Evolutionary conservation across 2,113 vertebrate species (phyloP).

Genomic region (Azemiops feae): DNA sequence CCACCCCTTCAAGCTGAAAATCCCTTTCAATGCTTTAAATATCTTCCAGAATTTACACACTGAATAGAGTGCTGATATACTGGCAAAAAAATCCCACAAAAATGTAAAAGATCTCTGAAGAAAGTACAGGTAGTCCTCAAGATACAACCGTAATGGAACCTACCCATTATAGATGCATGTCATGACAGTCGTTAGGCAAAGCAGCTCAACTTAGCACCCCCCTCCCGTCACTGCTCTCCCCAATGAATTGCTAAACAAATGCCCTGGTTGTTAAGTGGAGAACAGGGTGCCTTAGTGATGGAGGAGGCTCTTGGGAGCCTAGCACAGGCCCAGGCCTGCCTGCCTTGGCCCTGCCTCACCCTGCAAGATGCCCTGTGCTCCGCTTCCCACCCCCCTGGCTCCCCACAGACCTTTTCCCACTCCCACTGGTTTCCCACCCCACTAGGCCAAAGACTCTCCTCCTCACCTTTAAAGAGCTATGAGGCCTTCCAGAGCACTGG

Average conservation of each 20-base stretch:
- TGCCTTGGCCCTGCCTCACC: neutral
- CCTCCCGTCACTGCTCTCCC: neutral
- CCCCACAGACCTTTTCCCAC: neutral
- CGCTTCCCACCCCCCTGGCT: neutral
- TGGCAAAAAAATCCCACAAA: neutral
- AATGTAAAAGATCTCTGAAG: neutral
- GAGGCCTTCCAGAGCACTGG: neutral
- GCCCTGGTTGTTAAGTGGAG: neutral
- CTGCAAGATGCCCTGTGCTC: neutral
- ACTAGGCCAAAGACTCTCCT: neutral
- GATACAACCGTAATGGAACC: neutral
- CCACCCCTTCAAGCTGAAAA: neutral
- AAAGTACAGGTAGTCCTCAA: neutral
- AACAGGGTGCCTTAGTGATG: neutral
- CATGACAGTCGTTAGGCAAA: neutral
- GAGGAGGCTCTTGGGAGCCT: neutral
- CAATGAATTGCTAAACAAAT: neutral
- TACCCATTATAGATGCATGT: neutral
- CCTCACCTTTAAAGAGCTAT: neutral
- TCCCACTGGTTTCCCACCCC: neutral
- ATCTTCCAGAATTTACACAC: neutral
- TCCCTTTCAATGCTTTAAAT: neutral
- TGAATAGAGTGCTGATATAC: neutral
- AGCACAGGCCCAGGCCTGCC: neutral
- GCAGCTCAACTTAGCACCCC: neutral